Base-by-base conservation (phyloP, 1,140 invertebrate genomes). In the Lepidurus couesii region DNA sequence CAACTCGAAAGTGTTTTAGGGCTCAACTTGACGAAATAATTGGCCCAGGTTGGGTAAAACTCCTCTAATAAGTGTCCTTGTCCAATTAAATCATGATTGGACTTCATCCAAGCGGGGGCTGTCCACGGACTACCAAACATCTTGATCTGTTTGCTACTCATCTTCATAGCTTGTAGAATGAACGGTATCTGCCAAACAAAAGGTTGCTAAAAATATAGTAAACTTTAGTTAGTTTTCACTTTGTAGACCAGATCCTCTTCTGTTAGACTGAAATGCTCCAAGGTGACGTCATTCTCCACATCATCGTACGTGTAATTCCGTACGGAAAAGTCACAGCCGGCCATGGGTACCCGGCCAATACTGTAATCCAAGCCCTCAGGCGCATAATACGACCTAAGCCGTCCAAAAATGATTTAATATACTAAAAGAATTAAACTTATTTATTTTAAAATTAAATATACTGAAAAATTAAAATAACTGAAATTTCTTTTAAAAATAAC, bases 41-140 rank as follows among this genome's bases (percentile, higher is more conserved):
- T 86, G 0, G 93, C 93, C 86, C 90, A 97, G 0, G 89, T 84
- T 83, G 93, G 89, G 82, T 93, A 95, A 83, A 91, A 94, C 76
- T 90, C 85, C 1, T 85, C 84, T 80, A 90, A 89, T 1, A 98
- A 83, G 43, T 81, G 80, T 1, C 89, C 90, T 26, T 84, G 82
- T 11, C 88, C 88, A 78, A 84, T 86, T 81, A 88, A 85, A 75
- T 84, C 85, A 34, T 91, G 86, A 82, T 92, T 94, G 0, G 90
- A 92, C 86, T 98, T 98, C 95, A 98, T 98, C 95, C 95, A 98
- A 7, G 86, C 84, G 0, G 96, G 96, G 0, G 95, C 89, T 77
- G 91, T 91, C 96, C 96, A 98, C 0, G 92, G 88, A 11, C 90
- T 88, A 0, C 88, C 89, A 79, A 95, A 86, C 1, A 95, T 84